Conservation (phyloP, 2,888 invertebrate species). For the Drosophila borborema region DNA sequence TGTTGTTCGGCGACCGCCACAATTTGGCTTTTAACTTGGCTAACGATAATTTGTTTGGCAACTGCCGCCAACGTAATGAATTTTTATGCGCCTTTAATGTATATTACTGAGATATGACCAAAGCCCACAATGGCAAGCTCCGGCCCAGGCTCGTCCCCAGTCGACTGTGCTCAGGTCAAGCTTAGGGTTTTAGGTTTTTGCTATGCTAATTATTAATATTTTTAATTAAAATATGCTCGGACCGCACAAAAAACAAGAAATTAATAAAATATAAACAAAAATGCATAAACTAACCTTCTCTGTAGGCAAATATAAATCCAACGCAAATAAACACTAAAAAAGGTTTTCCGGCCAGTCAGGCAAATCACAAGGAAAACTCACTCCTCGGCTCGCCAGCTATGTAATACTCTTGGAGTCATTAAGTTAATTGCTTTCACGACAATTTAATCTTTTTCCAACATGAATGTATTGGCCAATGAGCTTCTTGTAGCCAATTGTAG, state of each 20-base stretch:
- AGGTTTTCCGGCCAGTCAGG: neutral
- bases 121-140: slow-evolving; percentile 30
- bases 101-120: slow-evolving; percentile 67
- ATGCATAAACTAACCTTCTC: slow-evolving; percentile 41
- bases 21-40: slow-evolving; percentile 70
- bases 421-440: neutral
- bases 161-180: neutral
- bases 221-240: slow-evolving; percentile 74
- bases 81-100: slow-evolving; percentile 78
- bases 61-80: slow-evolving; percentile 75
- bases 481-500: neutral
- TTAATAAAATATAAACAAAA: slow-evolving; percentile 9
- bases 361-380: neutral
- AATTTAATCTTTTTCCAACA: slow-evolving; percentile 1
- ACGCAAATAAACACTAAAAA: slow-evolving; percentile 37
- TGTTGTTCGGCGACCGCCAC: slow-evolving; percentile 44
- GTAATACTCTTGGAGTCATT: slow-evolving; percentile 13
- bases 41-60: slow-evolving; percentile 82
- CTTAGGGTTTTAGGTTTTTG: slow-evolving; percentile 22
- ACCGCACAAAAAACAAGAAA: slow-evolving; percentile 29
- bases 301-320: slow-evolving; percentile 48
- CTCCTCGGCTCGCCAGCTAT: neutral
- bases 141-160: neutral
- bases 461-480: too few relatives aligned
- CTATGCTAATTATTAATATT: slow-evolving; percentile 69